Evolutionary conservation across 2,113 vertebrate species (phyloP).

Genomic region (Catagonus wagneri): DNA sequence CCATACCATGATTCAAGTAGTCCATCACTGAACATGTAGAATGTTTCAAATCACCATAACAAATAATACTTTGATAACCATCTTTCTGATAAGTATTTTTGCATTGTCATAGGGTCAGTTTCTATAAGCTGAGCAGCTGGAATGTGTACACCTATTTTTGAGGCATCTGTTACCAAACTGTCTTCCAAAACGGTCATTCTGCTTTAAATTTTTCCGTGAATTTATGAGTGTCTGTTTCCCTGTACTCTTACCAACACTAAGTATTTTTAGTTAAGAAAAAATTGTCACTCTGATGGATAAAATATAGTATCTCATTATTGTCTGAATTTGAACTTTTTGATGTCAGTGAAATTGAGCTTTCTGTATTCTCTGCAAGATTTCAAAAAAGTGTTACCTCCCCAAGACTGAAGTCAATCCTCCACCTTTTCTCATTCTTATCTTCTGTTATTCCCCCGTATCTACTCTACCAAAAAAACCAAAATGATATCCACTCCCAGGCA

Average conservation of each 20-base stretch:
- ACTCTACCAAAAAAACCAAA: neutral
- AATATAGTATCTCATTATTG: neutral
- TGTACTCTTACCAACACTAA: slow-evolving; percentile 21
- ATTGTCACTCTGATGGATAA: slow-evolving; percentile 16
- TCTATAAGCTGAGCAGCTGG: neutral
- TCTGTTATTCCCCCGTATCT: neutral
- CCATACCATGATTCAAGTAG: slow-evolving; percentile 35
- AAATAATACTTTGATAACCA: neutral
- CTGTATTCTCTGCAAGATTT: neutral
- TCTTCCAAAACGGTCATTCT: slow-evolving; percentile 60
- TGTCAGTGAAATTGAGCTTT: neutral
- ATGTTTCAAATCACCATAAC: slow-evolving; percentile 53
- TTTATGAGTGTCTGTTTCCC: slow-evolving; percentile 42
- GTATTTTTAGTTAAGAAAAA: slow-evolving; percentile 51
- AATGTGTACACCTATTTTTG: neutral
- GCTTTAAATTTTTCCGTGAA: slow-evolving; percentile 51
- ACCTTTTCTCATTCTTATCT: neutral
- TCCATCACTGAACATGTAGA: slow-evolving; percentile 15
- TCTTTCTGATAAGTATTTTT: slow-evolving; percentile 23
- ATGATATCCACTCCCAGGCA: neutral
- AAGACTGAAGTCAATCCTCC: neutral
- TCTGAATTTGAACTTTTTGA: neutral
- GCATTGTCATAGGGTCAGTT: slow-evolving; percentile 15
- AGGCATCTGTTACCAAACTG: slow-evolving; percentile 32
- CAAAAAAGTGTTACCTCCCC: neutral